Conservation (phyloP, 2,113 vertebrate species). For the Scartelaos histophorus region DNA sequence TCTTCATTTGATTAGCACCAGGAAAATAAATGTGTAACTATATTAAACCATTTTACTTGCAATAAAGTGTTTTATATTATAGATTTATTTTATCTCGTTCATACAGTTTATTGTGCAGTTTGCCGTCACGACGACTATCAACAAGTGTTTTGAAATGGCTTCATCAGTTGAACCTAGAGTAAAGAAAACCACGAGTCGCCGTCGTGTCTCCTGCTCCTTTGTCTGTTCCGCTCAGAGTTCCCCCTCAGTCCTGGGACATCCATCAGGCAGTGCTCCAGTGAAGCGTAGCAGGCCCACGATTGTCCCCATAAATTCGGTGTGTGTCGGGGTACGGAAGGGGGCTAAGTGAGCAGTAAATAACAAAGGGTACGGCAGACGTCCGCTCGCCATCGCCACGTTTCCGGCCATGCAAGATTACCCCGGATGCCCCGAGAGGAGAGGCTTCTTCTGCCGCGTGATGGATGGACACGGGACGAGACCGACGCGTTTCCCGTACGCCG, state of each 20-base stretch:
- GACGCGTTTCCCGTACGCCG: conserved; percentile 40
- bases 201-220: conserved; percentile 32
- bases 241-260: conserved; percentile 63
- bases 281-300: conserved; percentile 74
- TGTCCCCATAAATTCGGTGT: conserved; percentile 85
- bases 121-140: neutral
- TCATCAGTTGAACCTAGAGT: conserved; percentile 41
- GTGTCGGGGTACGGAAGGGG: conserved; percentile 68
- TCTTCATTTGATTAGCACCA: neutral
- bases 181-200: conserved; percentile 59
- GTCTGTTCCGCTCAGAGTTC: conserved; percentile 28
- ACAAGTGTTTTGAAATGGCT: conserved; percentile 14
- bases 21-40: neutral
- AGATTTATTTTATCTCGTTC: neutral
- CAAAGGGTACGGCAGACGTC: conserved; percentile 68
- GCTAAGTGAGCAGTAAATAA: conserved; percentile 86
- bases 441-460: conserved; percentile 69
- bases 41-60: neutral
- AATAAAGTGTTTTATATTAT: neutral
- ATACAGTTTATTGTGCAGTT: neutral
- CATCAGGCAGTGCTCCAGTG: conserved; percentile 76
- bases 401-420: conserved; percentile 79
- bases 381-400: conserved; percentile 62
- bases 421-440: conserved; percentile 67
- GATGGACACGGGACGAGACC: conserved; percentile 55